A percentile compares a stretch with the other conserved stretches of the same genome.
Conservation (phyloP, 2,797 vertebrate genomes). For the Hylomyscus alleni region DNA sequence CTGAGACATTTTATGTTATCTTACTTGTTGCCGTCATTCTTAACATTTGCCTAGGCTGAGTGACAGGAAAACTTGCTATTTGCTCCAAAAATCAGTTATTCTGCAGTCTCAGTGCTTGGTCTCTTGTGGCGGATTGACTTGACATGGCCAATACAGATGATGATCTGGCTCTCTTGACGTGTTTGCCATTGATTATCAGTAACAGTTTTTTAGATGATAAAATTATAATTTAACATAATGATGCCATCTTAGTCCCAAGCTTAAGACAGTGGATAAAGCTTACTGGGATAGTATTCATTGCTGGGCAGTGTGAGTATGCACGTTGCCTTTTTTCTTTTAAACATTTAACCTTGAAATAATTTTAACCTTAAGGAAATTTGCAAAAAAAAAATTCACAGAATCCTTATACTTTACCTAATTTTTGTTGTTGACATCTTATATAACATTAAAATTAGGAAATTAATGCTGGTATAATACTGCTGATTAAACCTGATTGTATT, state of each 20-base stretch:
- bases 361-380: slow-evolving; percentile 34
- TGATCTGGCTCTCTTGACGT: not conserved
- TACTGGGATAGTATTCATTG: not conserved
- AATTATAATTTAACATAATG: slow-evolving; percentile 42
- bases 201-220: not conserved
- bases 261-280: slow-evolving; percentile 53
- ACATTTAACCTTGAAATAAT: slow-evolving; percentile 52
- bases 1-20: not conserved
- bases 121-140: not conserved
- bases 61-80: not conserved
- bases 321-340: not conserved
- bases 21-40: not conserved
- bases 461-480: not conserved
- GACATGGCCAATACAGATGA: not conserved
- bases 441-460: slow-evolving; percentile 62
- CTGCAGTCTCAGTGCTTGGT: not conserved
- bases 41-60: not conserved
- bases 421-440: slow-evolving; percentile 21
- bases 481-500: slow-evolving; percentile 22
- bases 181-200: slow-evolving; percentile 21
- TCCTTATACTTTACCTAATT: not conserved
- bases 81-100: not conserved
- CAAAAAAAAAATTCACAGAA: not conserved
- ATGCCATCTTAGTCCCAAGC: slow-evolving; percentile 4
- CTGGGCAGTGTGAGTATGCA: not conserved